Evolutionary conservation across 2,797 vertebrate species (phyloP), one percentile per base, ranked within the genome.

Genomic region (Hypotaenidia philippensis): DNA sequence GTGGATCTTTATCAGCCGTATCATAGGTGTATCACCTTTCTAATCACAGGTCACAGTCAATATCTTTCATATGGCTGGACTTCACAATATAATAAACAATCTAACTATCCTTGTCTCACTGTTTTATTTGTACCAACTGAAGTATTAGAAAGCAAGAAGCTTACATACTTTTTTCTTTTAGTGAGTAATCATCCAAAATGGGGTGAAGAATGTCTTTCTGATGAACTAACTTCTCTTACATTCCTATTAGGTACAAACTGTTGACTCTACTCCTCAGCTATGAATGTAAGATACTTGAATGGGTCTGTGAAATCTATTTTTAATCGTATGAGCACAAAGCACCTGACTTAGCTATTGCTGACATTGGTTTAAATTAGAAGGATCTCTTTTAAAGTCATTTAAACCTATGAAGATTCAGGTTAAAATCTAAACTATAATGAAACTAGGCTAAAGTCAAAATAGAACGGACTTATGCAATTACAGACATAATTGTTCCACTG

Each of bases 331-430:
- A 90, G 25, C 66, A 90, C 16, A 88, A 90, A 90, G 29, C 47
- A 88, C 66, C 56, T 90, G 72, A 82, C 94, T 90, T 90, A 96
- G 87, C 66, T 93, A 63, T 95, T 86, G 63, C 82, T 96, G 92
- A 94, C 89, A 72, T 74, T 86, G 63, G 55, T 77, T 91, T 89
- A 87, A 93, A 74, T 91, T 91, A 83, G 75, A 83, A 94, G 49
- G 60, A 63, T 94, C 63, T 79, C 92, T 88, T 80, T 34, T 96
- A 90, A 86, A 90, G 87, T 94, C 89, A 94, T 90, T 96, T 93
- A 94, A 94, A 82, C 18, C 59, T 90, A 60, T 23, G 70, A 87
- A 2, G 21, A 72, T 87, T 89, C 1, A 20, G 66, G 85, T 72
- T 96, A 93, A 95, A 95, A 69, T 59, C 77, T 70, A 79, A 83